phyloP scores from a whole-genome alignment of 2,888 invertebrate genomes.

The Sarcophaga carnaria region DNA sequence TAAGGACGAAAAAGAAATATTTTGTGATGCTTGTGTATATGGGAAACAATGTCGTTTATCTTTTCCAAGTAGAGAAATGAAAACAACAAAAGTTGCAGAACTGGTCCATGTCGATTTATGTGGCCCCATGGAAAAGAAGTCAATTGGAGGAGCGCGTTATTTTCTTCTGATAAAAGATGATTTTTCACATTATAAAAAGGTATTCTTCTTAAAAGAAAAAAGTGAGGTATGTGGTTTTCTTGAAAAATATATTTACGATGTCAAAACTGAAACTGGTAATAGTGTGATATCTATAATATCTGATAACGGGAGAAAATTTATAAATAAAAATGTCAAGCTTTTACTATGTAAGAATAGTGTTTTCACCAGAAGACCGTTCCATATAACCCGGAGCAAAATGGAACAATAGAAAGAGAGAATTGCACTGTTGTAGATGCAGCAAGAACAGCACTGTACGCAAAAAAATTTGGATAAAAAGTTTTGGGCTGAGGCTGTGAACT shows the following conservation, averaged over 20 bases:
- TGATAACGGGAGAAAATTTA: slow-evolving; percentile 43
- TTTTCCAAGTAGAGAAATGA: slow-evolving; percentile 27
- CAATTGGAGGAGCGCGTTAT: slow-evolving; percentile 36
- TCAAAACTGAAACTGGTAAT: slow-evolving; percentile 28
- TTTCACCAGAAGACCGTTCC: slow-evolving; percentile 42
- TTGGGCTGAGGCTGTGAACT: slow-evolving; percentile 70
- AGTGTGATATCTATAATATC: slow-evolving; percentile 21
- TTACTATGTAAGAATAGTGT: slow-evolving; percentile 33
- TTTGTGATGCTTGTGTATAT: slow-evolving; percentile 49
- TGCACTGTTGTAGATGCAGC: slow-evolving; percentile 69
- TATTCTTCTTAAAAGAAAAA: slow-evolving; percentile 50
- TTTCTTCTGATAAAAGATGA: slow-evolving; percentile 41
- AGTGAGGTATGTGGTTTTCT: slow-evolving; percentile 20
- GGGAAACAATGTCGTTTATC: slow-evolving; percentile 44
- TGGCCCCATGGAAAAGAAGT: slow-evolving; percentile 38
- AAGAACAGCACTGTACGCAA: slow-evolving; percentile 64
- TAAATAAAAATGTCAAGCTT: slow-evolving; percentile 42
- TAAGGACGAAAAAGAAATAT: slow-evolving; percentile 30
- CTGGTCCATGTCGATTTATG: slow-evolving; percentile 47
- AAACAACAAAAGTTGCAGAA: slow-evolving; percentile 35
- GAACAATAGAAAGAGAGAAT: slow-evolving; percentile 55
- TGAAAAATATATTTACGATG: slow-evolving; percentile 37
- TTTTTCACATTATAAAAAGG: slow-evolving; percentile 33
- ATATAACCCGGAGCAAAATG: slow-evolving; percentile 52
- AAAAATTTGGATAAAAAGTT: slow-evolving; percentile 34